Percentiles rank a stretch among this genome's conserved stretches.
These are phyloP conservation scores for Cataglyphis altisquamis DNA, from an alignment of 2,888 invertebrate genomes.

Conservation along the genomic window DNA sequence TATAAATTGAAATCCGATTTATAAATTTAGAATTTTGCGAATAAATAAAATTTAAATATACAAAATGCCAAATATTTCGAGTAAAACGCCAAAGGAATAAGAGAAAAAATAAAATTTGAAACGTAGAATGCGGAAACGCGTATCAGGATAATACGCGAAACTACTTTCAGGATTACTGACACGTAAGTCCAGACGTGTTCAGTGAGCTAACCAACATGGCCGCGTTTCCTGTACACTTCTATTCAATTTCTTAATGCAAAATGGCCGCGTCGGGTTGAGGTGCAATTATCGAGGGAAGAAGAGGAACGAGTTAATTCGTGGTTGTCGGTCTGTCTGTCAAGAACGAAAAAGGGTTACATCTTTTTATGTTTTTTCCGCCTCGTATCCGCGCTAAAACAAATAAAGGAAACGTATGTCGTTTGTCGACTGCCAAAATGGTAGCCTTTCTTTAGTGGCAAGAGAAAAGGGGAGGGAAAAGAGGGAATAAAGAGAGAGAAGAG, in stretches of 20 bases:
- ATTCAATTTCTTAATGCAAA: constrained; percentile 79
- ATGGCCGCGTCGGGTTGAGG: constrained; percentile 69
- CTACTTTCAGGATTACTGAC: constrained; percentile 51
- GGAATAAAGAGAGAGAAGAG: not conserved
- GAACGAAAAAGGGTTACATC: constrained; percentile 73
- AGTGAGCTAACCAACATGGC: constrained; percentile 68
- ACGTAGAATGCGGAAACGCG: constrained; percentile 75
- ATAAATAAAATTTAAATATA: not conserved
- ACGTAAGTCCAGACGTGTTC: constrained; percentile 31
- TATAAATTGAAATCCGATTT: not conserved
- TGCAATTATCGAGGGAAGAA: constrained; percentile 62
- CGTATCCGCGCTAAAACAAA: constrained; percentile 69
- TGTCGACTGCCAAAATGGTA: constrained; percentile 44
- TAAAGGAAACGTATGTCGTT: constrained; percentile 59
- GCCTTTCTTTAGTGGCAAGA: not conserved
- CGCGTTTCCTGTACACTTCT: constrained; percentile 76
- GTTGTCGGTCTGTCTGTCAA: constrained; percentile 78
- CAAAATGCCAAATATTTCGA: not conserved
- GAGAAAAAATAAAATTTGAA: constrained; percentile 60
- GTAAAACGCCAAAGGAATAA: not conserved
- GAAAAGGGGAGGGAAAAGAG: not conserved
- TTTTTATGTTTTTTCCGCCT: constrained; percentile 31
- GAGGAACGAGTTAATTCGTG: constrained; percentile 79
- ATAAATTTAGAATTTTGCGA: constrained; percentile 13
- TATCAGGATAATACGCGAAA: constrained; percentile 73